Conservation (phyloP, 2,888 invertebrate species). For the Plagodis dolabraria region DNA sequence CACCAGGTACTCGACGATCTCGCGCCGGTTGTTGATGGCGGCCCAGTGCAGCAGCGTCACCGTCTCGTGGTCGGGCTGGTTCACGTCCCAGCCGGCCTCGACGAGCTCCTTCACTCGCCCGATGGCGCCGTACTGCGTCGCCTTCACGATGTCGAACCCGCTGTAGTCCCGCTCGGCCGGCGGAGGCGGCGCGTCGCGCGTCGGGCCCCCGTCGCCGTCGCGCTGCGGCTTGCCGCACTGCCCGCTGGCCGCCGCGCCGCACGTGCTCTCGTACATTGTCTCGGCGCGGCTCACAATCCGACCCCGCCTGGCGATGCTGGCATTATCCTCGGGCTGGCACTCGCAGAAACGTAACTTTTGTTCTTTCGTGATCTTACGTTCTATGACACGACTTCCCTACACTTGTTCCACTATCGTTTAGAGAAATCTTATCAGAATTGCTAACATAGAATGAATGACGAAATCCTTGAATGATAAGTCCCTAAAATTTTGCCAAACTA, state of each 20-base stretch:
- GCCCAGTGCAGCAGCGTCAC: constrained; percentile 99
- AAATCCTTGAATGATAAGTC: too few species aligned
- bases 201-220: constrained; percentile 85
- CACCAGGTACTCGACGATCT: constrained; percentile 95
- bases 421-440: constrained; percentile 13
- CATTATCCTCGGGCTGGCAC: constrained; percentile 28
- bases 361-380: neutral
- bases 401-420: neutral
- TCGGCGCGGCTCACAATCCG: constrained; percentile 13
- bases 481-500: too few species aligned
- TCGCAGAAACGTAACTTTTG: neutral
- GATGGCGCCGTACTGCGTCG: constrained; percentile 97
- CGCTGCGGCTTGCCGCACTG: constrained; percentile 87
- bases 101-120: constrained; percentile 93
- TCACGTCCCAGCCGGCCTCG: constrained; percentile 97
- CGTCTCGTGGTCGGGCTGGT: constrained; percentile 96
- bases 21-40: constrained; percentile 97
- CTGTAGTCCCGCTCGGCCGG: constrained; percentile 88
- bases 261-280: constrained; percentile 89
- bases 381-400: neutral
- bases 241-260: constrained; percentile 88
- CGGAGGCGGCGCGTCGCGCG: constrained; percentile 86
- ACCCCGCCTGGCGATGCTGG: constrained; percentile 22
- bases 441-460: constrained; percentile 9
- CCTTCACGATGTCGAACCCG: constrained; percentile 96